Evolutionary conservation across 1,140 invertebrate genomes (phyloP), one percentile per base, ranked within the genome.

Genomic region (Vanessa atalanta): DNA sequence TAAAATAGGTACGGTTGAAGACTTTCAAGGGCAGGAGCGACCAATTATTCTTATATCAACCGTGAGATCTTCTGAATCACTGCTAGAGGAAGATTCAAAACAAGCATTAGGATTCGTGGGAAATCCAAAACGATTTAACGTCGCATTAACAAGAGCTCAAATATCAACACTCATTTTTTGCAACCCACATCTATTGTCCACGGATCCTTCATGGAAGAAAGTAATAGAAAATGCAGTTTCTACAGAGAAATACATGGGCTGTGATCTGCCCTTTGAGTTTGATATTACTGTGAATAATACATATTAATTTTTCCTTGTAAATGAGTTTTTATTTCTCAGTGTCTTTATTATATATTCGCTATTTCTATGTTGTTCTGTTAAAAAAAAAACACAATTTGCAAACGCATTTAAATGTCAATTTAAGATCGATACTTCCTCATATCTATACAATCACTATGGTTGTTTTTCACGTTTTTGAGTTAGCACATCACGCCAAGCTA

Each of bases 1-100:
- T 4, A 98, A 98, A 94, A 94, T 99, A 51, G 98, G 98, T 0
- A 97, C 97, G 9, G 97, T 99, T 2, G 98, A 99, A 94, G 98
- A 99, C 87, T 99, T 99, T 88, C 98, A 99, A 93, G 98, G 98
- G 8, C 96, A 98, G 93, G 98, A 99, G 90, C 94, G 96, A 68
- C 95, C 96, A 61, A 94, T 97, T 3, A 97, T 99, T 50, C 95
- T 99, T 1, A 93, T 99, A 55, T 97, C 97, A 4, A 96, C 97
- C 0, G 98, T 99, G 2, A 94, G 97, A 72, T 95, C 96, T 0
- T 87, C 92, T 13, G 90, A 93, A 4, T 73, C 89, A 55, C 64
- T 83, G 16, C 43, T 93, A 26, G 16, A 88, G 1, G 80, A 92
- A 2, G 96, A 97, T 82, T 68, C 94, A 4, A 94, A 92, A 75